phyloP scores from a whole-genome alignment of 1,140 invertebrate species.

The Neodiprion fabricii region DNA sequence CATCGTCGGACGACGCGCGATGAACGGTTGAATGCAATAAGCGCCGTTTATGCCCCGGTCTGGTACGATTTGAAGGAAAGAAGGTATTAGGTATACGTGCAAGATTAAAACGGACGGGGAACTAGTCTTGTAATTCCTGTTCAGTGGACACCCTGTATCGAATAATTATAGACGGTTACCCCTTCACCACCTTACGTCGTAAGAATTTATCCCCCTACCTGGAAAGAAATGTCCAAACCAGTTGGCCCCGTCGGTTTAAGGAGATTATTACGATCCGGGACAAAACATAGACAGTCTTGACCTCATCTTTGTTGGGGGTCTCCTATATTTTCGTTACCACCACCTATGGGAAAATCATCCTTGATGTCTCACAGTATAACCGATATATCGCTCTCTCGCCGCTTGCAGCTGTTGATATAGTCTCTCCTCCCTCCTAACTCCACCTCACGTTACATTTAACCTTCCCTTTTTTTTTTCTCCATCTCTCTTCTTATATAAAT shows the following conservation, averaged over 20 bases:
- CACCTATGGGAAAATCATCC: slow-evolving; percentile 43
- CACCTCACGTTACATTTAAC: background rate
- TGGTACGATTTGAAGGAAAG: background rate
- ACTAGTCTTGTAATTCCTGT: slow-evolving; percentile 17
- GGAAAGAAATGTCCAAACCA: slow-evolving; percentile 14
- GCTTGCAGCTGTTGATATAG: slow-evolving; percentile 35
- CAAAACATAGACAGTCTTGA: slow-evolving; percentile 19
- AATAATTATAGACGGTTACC: slow-evolving; percentile 32
- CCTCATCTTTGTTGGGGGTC: slow-evolving; percentile 47
- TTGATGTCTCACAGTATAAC: slow-evolving; percentile 10
- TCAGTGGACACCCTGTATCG: slow-evolving; percentile 18
- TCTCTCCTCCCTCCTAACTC: background rate
- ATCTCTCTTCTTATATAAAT: slow-evolving; percentile 12
- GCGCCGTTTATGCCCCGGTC: no score
- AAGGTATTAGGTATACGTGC: background rate
- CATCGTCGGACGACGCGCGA: no score
- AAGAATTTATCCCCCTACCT: slow-evolving; percentile 13
- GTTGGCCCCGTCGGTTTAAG: background rate
- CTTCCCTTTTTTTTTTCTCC: background rate
- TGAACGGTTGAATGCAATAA: no score
- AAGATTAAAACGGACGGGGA: slow-evolving; percentile 11
- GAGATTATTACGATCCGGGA: background rate
- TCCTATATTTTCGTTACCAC: slow-evolving; percentile 31
- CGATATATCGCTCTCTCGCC: slow-evolving; percentile 5
- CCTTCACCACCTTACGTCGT: slow-evolving; percentile 41